Base-by-base conservation (phyloP, 2,797 vertebrate genomes). In the Tokudaia muenninki region DNA sequence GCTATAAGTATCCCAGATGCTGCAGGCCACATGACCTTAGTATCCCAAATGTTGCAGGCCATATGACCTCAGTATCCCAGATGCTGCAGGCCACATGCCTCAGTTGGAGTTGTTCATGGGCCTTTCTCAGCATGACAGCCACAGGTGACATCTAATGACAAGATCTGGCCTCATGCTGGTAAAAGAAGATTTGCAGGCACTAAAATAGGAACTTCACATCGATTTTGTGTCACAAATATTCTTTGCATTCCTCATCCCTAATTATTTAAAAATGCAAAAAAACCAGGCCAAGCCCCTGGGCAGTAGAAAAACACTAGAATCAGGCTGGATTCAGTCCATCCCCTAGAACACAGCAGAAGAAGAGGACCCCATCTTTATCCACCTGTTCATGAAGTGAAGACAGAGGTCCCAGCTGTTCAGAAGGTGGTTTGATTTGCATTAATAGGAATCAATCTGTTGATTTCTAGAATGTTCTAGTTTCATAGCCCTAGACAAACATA, bases 381-480 rank as follows among this genome's bases (percentile, higher is more conserved):
- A 86, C 21, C 29, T 61, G 59, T 24, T 75, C 19, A 63, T 72
- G n/a, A 14, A n/a, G 70, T 41, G 29, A 77, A 90, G 31, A 41
- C 37, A 12, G 52, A 1, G 6, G 4, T 72, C 22, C n/a, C 75
- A 26, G 29, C 37, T 31, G n/a, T 61, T 77, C 47, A n/a, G 63
- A 75, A 55, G 52, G 44, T 2, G 24, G 37, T 78, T 90, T 75
- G 6, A 21, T 50, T 72, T 65, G 24, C 11, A 61, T n/a, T n/a
- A 87, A 8, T 16, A 50, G 70, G 63, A 93, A 80, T 65, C n/a
- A 29, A 81, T 78, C 87, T 90, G 24, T 83, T 77, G 37, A 80
- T 87, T 95, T 95, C 82, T 24, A 21, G 70, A 93, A 95, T 52
- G 24, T 97, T 94, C 89, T 65, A 10, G 88, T 74, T 57, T 59